Conservation (phyloP, 1,140 invertebrate genomes). For the Lepidurus arcticus region DNA sequence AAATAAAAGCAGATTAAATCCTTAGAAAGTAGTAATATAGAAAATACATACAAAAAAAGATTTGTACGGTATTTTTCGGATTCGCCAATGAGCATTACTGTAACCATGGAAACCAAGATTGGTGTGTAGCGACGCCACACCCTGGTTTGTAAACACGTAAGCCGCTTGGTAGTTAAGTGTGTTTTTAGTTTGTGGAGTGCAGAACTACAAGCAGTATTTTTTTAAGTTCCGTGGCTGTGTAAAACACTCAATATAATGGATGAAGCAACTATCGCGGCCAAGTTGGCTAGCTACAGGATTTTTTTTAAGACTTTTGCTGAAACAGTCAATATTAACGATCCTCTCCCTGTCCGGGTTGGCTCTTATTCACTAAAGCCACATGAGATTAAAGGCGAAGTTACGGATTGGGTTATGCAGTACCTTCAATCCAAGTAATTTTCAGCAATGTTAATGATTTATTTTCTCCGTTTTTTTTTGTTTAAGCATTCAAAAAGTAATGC, state of each 20-base stretch:
- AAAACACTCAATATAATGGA: conserved; percentile 5
- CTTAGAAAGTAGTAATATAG: too few relatives aligned
- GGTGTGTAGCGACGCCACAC: not conserved
- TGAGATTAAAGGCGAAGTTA: conserved; percentile 67
- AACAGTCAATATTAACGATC: conserved; percentile 61
- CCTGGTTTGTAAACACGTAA: conserved; percentile 17
- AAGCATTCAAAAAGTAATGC: conserved; percentile 21
- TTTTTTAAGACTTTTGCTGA: conserved; percentile 64
- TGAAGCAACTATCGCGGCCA: conserved; percentile 19
- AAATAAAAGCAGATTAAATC: too few relatives aligned
- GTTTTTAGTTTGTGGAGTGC: conserved; percentile 17
- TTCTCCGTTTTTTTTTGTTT: not conserved
- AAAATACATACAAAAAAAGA: too few relatives aligned
- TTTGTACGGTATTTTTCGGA: not conserved
- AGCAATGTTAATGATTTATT: not conserved
- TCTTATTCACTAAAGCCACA: conserved; percentile 59
- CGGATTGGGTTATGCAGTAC: conserved; percentile 70
- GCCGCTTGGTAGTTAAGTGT: not conserved
- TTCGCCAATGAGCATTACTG: not conserved
- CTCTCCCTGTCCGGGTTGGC: conserved; percentile 63
- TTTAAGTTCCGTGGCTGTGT: conserved; percentile 3
- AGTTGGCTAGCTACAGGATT: conserved; percentile 49
- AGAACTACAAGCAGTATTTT: not conserved
- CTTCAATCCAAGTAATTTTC: conserved; percentile 64
- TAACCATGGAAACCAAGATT: not conserved